A percentile compares a stretch with the other conserved stretches of the same genome.
phyloP scores from a whole-genome alignment of 2,797 vertebrate species.

The Morus bassanus region DNA sequence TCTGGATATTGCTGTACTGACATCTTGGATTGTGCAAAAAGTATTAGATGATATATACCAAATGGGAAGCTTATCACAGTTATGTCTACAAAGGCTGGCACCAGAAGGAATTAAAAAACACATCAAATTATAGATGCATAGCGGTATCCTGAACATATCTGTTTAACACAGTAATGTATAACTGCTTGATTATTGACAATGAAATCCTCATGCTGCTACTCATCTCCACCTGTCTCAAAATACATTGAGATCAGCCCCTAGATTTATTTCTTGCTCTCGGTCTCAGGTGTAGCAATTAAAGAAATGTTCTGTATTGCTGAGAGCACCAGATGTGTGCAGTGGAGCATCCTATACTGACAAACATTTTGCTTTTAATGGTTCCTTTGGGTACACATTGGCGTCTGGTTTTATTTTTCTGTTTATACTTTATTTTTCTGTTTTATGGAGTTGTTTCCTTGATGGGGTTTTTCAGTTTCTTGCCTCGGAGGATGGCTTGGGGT shows the following conservation, averaged over 20 bases:
- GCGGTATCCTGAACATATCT: neutral
- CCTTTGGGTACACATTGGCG: neutral
- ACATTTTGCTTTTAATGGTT: slow-evolving; percentile 55
- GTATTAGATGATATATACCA: neutral
- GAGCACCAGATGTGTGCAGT: slow-evolving; percentile 54
- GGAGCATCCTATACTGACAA: slow-evolving; percentile 49
- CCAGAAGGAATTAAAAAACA: slow-evolving; percentile 6
- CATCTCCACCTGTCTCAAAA: slow-evolving; percentile 6
- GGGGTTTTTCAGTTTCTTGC: neutral
- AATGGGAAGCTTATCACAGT: neutral
- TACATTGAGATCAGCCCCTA: neutral
- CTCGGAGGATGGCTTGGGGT: neutral
- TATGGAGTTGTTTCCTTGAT: slow-evolving; percentile 45
- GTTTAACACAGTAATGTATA: neutral
- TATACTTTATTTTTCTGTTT: slow-evolving; percentile 48
- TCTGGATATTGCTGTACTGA: neutral
- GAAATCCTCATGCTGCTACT: slow-evolving; percentile 17
- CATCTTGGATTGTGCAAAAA: neutral
- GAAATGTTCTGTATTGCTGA: slow-evolving; percentile 55
- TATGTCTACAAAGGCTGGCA: neutral
- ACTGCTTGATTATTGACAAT: neutral
- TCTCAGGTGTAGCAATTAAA: slow-evolving; percentile 70
- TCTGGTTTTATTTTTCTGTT: slow-evolving; percentile 59
- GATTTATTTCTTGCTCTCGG: slow-evolving; percentile 37
- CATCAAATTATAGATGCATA: neutral